phyloP scores from a whole-genome alignment of 2,797 vertebrate species.

The Otus scops region DNA sequence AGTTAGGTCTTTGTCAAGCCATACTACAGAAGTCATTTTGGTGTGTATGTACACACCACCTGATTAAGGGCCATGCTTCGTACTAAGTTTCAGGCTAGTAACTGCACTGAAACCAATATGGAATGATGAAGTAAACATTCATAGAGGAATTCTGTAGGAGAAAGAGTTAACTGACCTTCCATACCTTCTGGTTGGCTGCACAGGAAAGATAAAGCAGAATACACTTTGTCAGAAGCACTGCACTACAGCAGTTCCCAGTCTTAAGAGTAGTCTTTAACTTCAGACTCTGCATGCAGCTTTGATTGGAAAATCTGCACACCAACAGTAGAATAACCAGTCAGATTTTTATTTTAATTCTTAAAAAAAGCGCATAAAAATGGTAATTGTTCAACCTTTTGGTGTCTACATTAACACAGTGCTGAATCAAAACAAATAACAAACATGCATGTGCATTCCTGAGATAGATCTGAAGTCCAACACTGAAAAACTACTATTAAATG shows the following conservation, averaged over 20 bases:
- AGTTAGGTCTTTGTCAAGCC: neutral
- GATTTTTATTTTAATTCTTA: neutral
- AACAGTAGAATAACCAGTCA: neutral
- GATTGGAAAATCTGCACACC: neutral
- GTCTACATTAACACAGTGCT: neutral
- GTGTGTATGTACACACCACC: neutral
- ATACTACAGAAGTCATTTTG: neutral
- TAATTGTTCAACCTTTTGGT: neutral
- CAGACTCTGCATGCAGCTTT: neutral
- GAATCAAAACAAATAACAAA: neutral
- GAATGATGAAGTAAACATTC: neutral
- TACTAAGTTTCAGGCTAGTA: neutral
- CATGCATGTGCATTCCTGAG: neutral
- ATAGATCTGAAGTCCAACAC: neutral
- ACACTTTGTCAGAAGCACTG: neutral
- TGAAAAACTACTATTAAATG: neutral
- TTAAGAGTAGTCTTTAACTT: conserved; percentile 10
- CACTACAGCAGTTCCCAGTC: neutral
- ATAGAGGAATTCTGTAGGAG: neutral
- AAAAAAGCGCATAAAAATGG: neutral
- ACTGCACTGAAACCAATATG: neutral
- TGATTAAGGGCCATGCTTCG: neutral
- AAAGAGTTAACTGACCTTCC: conserved; percentile 39
- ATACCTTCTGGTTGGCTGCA: conserved; percentile 5
- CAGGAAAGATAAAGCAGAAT: conserved; percentile 34